Conservation (phyloP, 2,797 vertebrate species). For the Arremon aurantiirostris region DNA sequence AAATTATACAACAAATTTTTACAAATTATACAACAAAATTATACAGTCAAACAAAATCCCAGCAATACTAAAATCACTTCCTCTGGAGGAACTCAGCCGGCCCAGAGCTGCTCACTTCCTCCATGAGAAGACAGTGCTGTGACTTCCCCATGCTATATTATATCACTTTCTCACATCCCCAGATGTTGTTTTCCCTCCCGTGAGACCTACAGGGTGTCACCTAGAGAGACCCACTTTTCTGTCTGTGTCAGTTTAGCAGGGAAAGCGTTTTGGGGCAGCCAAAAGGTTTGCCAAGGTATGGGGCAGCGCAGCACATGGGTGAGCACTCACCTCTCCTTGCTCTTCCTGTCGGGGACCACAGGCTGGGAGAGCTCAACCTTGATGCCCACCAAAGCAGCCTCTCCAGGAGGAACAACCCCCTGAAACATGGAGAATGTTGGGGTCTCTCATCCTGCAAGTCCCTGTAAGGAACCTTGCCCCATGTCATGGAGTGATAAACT, state of each 20-base stretch:
- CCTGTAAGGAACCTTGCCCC: not conserved
- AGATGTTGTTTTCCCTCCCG: not conserved
- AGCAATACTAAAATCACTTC: not conserved
- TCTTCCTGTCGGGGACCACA: accelerated
- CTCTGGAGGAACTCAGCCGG: not conserved
- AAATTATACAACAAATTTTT: not conserved
- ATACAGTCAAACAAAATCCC: not conserved
- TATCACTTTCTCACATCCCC: not conserved
- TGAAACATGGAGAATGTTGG: not conserved
- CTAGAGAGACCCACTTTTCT: not conserved
- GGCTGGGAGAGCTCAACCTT: accelerated
- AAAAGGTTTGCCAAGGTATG: not conserved
- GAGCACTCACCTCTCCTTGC: not conserved
- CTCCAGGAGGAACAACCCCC: not conserved
- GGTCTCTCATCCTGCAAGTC: too few species aligned
- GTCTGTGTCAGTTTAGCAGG: too few species aligned
- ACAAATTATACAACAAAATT: not conserved
- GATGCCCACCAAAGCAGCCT: not conserved
- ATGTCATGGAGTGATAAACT: accelerated
- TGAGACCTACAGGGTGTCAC: accelerated
- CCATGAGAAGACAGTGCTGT: not conserved
- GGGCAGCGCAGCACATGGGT: not conserved
- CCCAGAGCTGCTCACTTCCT: not conserved
- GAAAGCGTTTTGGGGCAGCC: accelerated
- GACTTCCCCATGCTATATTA: not conserved